A percentile compares a stretch with the other conserved stretches of the same genome.
These are phyloP conservation scores for Azemiops feae DNA, from an alignment of 2,113 vertebrate species.

Conservation along the genomic window DNA sequence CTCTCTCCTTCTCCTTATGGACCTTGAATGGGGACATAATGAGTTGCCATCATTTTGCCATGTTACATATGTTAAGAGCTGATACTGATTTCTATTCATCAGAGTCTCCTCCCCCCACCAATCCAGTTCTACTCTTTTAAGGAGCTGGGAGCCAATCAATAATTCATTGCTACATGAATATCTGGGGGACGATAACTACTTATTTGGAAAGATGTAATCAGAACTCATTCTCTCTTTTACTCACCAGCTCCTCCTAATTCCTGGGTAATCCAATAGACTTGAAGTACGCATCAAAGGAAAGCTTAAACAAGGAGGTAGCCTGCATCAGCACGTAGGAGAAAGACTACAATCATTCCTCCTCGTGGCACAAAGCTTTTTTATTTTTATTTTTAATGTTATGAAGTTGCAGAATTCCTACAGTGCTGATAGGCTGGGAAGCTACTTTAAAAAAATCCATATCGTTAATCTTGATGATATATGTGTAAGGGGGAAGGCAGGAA, in stretches of 20 bases:
- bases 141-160: conserved; percentile 83
- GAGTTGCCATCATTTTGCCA: conserved; percentile 44
- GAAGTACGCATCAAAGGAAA: neutral
- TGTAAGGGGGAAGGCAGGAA: neutral
- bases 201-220: conserved; percentile 76
- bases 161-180: conserved; percentile 79
- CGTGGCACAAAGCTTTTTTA: accelerated
- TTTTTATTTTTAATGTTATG: neutral
- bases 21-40: conserved; percentile 50
- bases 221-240: conserved; percentile 47
- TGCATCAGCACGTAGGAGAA: neutral
- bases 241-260: conserved; percentile 22
- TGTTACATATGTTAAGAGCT: conserved; percentile 73
- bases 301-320: neutral
- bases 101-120: conserved; percentile 50
- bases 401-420: neutral
- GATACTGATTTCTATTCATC: conserved; percentile 76
- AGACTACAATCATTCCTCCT: accelerated
- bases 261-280: conserved; percentile 6
- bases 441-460: neutral
- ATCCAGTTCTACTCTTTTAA: conserved; percentile 75
- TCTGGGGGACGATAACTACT: conserved; percentile 68
- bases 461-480: neutral
- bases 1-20: conserved; percentile 32
- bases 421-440: neutral